phyloP scores from a whole-genome alignment of 2,113 vertebrate genomes.

The Rana temporaria region DNA sequence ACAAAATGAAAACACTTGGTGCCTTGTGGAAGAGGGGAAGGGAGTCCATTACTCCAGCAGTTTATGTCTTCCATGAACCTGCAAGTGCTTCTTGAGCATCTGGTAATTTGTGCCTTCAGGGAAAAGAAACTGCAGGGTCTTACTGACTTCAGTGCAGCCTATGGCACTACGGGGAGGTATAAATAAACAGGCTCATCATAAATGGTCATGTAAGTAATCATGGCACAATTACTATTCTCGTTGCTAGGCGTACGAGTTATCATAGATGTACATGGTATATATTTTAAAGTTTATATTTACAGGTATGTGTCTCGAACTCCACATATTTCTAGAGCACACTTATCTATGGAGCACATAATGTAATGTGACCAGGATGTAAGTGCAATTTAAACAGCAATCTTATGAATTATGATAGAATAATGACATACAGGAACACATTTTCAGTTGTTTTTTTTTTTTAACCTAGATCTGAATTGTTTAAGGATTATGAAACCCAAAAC shows the following conservation, averaged over 20 bases:
- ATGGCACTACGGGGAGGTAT: slow-evolving; percentile 5
- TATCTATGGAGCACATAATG: not conserved
- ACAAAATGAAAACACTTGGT: not conserved
- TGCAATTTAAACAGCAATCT: too few relatives aligned
- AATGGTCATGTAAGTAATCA: slow-evolving; percentile 34
- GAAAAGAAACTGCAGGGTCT: slow-evolving; percentile 21
- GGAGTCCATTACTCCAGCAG: not conserved
- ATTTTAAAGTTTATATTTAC: slow-evolving; percentile 5
- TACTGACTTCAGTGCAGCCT: slow-evolving; percentile 21
- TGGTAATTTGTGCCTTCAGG: slow-evolving; percentile 22
- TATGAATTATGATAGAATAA: not conserved
- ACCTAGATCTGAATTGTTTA: too few relatives aligned
- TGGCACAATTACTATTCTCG: not conserved
- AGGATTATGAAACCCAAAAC: too few relatives aligned
- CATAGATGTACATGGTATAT: not conserved
- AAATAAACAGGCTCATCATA: slow-evolving; percentile 27
- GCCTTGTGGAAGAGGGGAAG: slow-evolving; percentile 8
- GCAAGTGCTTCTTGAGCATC: slow-evolving; percentile 40
- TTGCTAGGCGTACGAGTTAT: not conserved
- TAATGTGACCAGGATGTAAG: not conserved
- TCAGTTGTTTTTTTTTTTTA: too few relatives aligned
- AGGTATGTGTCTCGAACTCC: not conserved
- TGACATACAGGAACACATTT: not conserved
- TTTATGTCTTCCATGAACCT: slow-evolving; percentile 12
- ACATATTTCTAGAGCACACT: not conserved